Evolutionary conservation across 2,888 invertebrate genomes (phyloP), one percentile per base, ranked within the genome.

Genomic region (Agrochola litura): DNA sequence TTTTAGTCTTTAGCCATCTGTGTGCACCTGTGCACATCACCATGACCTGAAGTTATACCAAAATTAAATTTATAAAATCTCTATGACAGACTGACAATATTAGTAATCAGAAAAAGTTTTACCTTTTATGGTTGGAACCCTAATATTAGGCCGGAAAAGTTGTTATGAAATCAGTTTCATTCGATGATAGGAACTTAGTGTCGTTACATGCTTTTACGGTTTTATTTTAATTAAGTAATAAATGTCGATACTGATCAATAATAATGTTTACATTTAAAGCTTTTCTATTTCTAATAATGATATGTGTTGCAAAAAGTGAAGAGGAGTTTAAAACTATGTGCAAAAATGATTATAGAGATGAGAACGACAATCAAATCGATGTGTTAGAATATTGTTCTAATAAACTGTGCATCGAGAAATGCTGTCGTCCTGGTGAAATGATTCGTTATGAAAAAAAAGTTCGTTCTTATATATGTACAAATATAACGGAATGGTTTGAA

Each of bases 361-460:
- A 4, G 8, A 41, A 64, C 22, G 14, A 64, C 41, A 22, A 14
- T 41, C 3, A 6, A 64, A 41, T 64, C 37, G 14, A 64, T 64
- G 14, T 64, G 4, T n/a, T 8, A n/a, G n/a, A 64, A 41, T 41
- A 41, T 41, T 64, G 63, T 41, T 41, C 41, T 64, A 41, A 64
- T 64, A 64, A 64, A 22, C 22, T 64, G n/a, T 64, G 63, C 22
- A 41, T 64, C 22, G 63, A n/a, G 8, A 64, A 64, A 64, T 64
- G 63, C 63, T 64, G 63, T n/a, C 22, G 22, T 14, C 22, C 41
- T 14, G 22, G 1, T 8, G 4, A 64, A 64, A n/a, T 64, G 6
- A 5, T 37, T 37, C 37, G 37, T 30, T 30, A 30, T 30, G 30
- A 30, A 30, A 30, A 30, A 30, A 30, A 30, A 30, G 30, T 30